A percentile compares a stretch with the other conserved stretches of the same genome.
These are phyloP conservation scores for Drosophila subobscura DNA, from an alignment of 1,140 invertebrate genomes.

Conservation along the genomic window DNA sequence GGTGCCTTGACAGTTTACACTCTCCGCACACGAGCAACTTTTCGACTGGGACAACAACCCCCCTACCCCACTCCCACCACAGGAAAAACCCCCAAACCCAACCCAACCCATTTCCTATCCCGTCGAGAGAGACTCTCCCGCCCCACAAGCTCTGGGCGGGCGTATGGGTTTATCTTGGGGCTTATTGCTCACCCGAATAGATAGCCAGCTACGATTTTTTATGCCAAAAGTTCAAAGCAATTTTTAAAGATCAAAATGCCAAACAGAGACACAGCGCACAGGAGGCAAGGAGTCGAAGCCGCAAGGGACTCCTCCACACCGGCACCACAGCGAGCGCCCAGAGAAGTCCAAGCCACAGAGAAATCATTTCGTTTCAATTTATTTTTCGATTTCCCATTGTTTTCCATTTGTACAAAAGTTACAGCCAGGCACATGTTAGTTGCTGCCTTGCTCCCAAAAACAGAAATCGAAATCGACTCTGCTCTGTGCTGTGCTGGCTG, in stretches of 20 bases:
- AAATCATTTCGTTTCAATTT: constrained; percentile 79
- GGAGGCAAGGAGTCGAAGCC: constrained; percentile 12
- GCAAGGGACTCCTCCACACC: constrained; percentile 37
- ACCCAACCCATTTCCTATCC: constrained; percentile 5
- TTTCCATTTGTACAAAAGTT: constrained; percentile 46
- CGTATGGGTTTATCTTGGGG: constrained; percentile 37
- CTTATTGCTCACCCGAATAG: constrained; percentile 20
- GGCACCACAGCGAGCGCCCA: too few species aligned
- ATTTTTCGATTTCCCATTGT: constrained; percentile 74
- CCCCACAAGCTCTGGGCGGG: constrained; percentile 22
- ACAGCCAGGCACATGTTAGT: constrained; percentile 16
- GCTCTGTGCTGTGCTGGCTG: constrained; percentile 48
- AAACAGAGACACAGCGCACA: constrained; percentile 22
- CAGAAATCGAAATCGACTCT: constrained; percentile 21
- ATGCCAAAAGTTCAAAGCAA: constrained; percentile 72
- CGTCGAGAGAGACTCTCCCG: constrained; percentile 19
- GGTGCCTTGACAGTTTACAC: constrained; percentile 50
- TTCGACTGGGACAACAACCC: constrained; percentile 25
- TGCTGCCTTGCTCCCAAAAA: constrained; percentile 11
- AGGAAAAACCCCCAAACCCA: background rate
- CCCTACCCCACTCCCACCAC: background rate
- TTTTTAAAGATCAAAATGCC: constrained; percentile 70
- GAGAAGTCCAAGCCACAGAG: constrained; percentile 37
- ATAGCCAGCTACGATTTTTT: constrained; percentile 37
- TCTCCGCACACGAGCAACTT: constrained; percentile 31